Conservation (phyloP, 2,888 invertebrate species). For the Ligdia adustata region DNA sequence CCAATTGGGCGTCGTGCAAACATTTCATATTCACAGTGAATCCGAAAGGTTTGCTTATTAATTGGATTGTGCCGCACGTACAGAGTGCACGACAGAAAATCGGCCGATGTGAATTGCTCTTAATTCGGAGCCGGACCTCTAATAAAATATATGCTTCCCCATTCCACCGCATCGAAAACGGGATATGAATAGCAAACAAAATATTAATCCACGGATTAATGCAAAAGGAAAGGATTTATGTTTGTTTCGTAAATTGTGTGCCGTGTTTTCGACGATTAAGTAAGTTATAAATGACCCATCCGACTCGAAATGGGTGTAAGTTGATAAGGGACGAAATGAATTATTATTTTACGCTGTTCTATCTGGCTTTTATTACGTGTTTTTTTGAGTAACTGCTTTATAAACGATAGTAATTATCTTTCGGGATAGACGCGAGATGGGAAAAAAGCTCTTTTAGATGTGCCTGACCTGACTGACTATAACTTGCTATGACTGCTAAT, state of each 20-base stretch:
- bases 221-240: constrained; percentile 31
- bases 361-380: constrained; percentile 2
- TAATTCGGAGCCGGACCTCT: constrained; percentile 62
- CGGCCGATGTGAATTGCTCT: constrained; percentile 70
- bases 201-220: constrained; percentile 49
- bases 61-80: constrained; percentile 73
- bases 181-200: constrained; percentile 61
- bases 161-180: constrained; percentile 53
- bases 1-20: constrained; percentile 65
- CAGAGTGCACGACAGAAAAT: constrained; percentile 58
- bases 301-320: constrained; percentile 19
- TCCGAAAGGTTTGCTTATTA: constrained; percentile 78
- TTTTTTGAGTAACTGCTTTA: neutral
- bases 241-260: constrained; percentile 28
- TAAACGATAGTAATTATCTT: no score
- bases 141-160: constrained; percentile 62
- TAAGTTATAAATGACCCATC: constrained; percentile 27
- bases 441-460: no score
- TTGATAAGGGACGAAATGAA: constrained; percentile 25
- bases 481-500: no score
- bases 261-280: constrained; percentile 24
- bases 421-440: no score
- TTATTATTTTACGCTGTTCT: constrained; percentile 10
- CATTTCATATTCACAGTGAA: constrained; percentile 76
- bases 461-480: no score